A percentile compares a stretch with the other conserved stretches of the same genome.
Evolutionary conservation across 2,888 invertebrate species (phyloP).

Genomic region (Anorthoa munda): DNA sequence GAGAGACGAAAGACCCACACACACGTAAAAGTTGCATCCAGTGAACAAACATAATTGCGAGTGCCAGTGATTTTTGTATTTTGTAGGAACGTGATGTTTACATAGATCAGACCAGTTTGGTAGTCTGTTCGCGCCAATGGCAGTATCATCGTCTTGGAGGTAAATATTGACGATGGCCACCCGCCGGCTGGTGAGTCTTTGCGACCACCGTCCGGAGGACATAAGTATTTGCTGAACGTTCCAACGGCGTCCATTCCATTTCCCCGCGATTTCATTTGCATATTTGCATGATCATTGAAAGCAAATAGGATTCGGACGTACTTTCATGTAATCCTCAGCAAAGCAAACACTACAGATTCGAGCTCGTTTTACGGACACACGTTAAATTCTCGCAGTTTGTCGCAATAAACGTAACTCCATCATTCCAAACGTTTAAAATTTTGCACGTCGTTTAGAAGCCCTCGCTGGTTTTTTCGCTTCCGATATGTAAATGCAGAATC

Average conservation of each 20-base stretch:
- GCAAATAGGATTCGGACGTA: constrained; percentile 49
- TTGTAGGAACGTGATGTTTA: constrained; percentile 76
- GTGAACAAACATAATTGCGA: constrained; percentile 69
- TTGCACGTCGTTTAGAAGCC: constrained; percentile 56
- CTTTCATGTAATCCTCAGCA: constrained; percentile 39
- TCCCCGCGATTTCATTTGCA: constrained; percentile 69
- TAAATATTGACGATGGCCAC: constrained; percentile 83
- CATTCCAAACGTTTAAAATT: constrained; percentile 63
- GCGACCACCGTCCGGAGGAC: constrained; percentile 67
- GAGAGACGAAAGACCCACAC: constrained; percentile 59
- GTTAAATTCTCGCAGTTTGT: constrained; percentile 40
- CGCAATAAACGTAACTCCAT: constrained; percentile 63
- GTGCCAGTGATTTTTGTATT: constrained; percentile 71
- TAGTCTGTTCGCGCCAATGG: constrained; percentile 79
- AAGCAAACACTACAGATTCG: constrained; percentile 26
- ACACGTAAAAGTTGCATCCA: constrained; percentile 75
- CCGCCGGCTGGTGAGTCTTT: constrained; percentile 64
- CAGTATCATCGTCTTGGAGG: constrained; percentile 78
- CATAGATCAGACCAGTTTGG: constrained; percentile 62
- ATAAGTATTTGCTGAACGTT: constrained; percentile 72
- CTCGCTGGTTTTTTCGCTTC: constrained; percentile 53
- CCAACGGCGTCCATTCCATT: constrained; percentile 66
- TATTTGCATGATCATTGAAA: constrained; percentile 71
- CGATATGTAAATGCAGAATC: constrained; percentile 64
- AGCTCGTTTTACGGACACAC: constrained; percentile 10